These are phyloP conservation scores for Crotophaga sulcirostris DNA, from an alignment of 2,113 vertebrate genomes.

Conservation along the genomic window DNA sequence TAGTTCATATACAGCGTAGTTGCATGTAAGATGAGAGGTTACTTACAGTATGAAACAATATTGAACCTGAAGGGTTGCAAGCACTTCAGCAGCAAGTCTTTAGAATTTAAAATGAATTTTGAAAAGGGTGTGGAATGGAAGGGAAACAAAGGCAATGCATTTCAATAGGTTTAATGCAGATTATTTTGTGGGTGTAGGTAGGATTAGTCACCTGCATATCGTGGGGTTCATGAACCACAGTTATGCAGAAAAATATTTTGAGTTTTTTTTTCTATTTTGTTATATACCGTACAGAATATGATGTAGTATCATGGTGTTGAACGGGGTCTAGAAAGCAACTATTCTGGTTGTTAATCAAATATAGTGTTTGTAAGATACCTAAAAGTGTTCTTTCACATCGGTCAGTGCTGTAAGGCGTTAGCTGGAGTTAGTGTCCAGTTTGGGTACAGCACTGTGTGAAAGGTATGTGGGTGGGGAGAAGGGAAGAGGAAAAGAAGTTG, in stretches of 20 bases:
- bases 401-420: not conserved
- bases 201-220: not conserved
- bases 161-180: not conserved
- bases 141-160: not conserved
- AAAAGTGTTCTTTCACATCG: not conserved
- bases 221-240: not conserved
- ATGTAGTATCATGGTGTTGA: not conserved
- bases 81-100: not conserved
- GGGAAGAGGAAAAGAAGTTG: not conserved
- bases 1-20: not conserved
- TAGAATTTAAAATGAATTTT: not conserved
- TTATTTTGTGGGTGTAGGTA: not conserved
- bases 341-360: not conserved
- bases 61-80: not conserved
- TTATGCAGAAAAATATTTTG: not conserved
- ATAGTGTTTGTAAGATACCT: not conserved
- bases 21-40: not conserved
- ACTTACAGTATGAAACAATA: not conserved
- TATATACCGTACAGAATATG: not conserved
- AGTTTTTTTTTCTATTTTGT: not conserved
- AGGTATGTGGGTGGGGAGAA: not conserved
- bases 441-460: not conserved
- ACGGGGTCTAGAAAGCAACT: not conserved
- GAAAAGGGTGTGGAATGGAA: not conserved
- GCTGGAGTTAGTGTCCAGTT: not conserved